Percentiles rank a stretch among this genome's conserved stretches.
These are phyloP conservation scores for Andrena hattorfiana DNA, from an alignment of 2,888 invertebrate species.

Conservation along the genomic window DNA sequence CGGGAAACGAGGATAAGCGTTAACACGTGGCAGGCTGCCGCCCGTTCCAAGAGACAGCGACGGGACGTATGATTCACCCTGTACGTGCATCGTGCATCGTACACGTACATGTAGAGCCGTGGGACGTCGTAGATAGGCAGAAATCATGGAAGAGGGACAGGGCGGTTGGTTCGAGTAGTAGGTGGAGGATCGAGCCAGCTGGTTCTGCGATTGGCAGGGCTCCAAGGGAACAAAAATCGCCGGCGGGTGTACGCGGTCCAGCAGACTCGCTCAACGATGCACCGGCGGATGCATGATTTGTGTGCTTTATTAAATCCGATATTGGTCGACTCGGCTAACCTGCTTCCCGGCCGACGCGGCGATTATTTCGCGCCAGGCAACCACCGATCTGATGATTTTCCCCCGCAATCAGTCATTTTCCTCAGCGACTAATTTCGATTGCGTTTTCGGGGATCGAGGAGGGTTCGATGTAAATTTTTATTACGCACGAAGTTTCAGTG, in stretches of 20 bases:
- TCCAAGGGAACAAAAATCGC: conserved; percentile 79
- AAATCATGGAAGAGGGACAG: conserved; percentile 20
- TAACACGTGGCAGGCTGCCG: not conserved
- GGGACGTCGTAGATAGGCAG: conserved; percentile 14
- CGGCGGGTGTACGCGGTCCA: conserved; percentile 34
- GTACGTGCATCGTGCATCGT: not conserved
- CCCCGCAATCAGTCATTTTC: not conserved
- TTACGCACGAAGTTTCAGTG: too few species aligned
- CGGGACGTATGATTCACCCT: not conserved
- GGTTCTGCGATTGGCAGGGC: conserved; percentile 76
- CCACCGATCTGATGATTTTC: conserved; percentile 14
- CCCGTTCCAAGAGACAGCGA: not conserved
- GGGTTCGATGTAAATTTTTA: too few species aligned
- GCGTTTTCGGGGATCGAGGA: not conserved
- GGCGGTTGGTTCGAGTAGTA: conserved; percentile 18
- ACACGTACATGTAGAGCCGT: not conserved
- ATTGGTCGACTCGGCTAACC: conserved; percentile 74
- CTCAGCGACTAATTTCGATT: not conserved
- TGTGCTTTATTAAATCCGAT: conserved; percentile 81
- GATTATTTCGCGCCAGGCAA: conserved; percentile 59
- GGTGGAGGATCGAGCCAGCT: conserved; percentile 64
- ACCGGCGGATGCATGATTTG: conserved; percentile 77
- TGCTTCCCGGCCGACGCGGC: conserved; percentile 58
- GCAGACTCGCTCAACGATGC: conserved; percentile 60
- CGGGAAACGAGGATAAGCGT: not conserved